Percentiles rank a stretch among this genome's conserved stretches.
Conservation (phyloP, 2,888 invertebrate species). For the Ennomos quercinarius region DNA sequence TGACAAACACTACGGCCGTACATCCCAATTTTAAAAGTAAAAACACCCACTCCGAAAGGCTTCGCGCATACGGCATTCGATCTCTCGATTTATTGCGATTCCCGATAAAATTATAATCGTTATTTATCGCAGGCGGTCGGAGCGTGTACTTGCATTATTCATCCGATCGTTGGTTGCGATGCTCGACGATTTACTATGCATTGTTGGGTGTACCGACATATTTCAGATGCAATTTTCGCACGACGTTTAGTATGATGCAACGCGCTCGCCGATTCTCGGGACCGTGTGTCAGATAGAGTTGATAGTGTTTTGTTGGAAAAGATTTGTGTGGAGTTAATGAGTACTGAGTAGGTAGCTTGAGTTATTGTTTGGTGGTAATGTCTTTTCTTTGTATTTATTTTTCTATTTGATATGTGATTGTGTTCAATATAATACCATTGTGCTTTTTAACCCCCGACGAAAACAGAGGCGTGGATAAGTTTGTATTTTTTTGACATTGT, state of each 20-base stretch:
- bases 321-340: conserved; percentile 6
- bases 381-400: no score
- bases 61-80: conserved; percentile 53
- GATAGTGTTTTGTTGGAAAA: conserved; percentile 21
- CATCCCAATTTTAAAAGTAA: conserved; percentile 42
- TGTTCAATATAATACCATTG: no score
- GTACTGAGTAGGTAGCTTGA: background rate
- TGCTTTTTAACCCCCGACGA: no score
- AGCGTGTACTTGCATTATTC: conserved; percentile 79
- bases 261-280: conserved; percentile 45
- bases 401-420: no score
- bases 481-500: no score
- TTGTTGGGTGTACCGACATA: conserved; percentile 54
- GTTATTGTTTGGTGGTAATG: no score
- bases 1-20: conserved; percentile 24
- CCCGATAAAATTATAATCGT: conserved; percentile 82
- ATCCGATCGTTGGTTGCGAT: conserved; percentile 62
- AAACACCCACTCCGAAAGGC: conserved; percentile 46
- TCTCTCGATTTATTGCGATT: conserved; percentile 73
- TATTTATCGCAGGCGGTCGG: conserved; percentile 68
- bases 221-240: conserved; percentile 53
- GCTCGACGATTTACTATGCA: conserved; percentile 69
- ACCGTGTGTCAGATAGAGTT: conserved; percentile 38
- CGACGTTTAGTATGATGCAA: conserved; percentile 56
- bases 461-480: no score